These are phyloP conservation scores for Drosophila barbarae DNA, from an alignment of 2,888 invertebrate genomes.

Conservation along the genomic window DNA sequence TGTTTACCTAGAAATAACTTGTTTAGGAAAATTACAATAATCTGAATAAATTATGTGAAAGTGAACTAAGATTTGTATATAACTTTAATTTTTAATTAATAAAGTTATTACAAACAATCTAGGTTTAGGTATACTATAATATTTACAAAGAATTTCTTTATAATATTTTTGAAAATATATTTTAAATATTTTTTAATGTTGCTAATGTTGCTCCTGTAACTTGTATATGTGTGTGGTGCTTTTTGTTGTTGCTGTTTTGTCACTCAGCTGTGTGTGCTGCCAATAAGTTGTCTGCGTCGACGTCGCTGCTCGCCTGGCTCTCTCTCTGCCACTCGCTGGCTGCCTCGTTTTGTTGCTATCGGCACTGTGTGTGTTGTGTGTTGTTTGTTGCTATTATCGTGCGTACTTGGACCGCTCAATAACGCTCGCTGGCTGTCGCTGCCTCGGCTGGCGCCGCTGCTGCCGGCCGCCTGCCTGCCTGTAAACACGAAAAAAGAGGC, in stretches of 20 bases:
- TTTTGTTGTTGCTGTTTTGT: constrained; percentile 1
- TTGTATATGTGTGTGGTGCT: constrained; percentile 3
- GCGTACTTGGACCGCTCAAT: constrained; percentile 72
- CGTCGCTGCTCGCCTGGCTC: constrained; percentile 35
- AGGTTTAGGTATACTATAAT: too few relatives aligned
- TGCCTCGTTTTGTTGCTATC: constrained; percentile 29
- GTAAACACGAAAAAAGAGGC: constrained; percentile 43
- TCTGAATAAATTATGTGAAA: not conserved
- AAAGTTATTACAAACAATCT: not conserved
- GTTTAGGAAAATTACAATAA: not conserved
- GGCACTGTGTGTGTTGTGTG: not conserved
- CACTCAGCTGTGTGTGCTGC: constrained; percentile 40
- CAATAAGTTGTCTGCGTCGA: constrained; percentile 67
- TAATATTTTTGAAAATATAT: too few relatives aligned
- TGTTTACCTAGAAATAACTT: not conserved
- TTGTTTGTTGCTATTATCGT: constrained; percentile 43
- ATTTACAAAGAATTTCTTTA: too few relatives aligned
- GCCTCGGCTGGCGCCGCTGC: constrained; percentile 23
- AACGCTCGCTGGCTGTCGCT: constrained; percentile 48
- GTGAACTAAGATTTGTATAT: not conserved
- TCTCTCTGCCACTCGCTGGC: constrained; percentile 8
- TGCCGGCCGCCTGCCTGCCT: constrained; percentile 26
- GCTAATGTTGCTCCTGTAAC: constrained; percentile 8
- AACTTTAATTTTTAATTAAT: not conserved
- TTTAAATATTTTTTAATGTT: too few relatives aligned